Evolutionary conservation across 1,140 invertebrate species (phyloP).

Genomic region (Propsilocerus akamusi): DNA sequence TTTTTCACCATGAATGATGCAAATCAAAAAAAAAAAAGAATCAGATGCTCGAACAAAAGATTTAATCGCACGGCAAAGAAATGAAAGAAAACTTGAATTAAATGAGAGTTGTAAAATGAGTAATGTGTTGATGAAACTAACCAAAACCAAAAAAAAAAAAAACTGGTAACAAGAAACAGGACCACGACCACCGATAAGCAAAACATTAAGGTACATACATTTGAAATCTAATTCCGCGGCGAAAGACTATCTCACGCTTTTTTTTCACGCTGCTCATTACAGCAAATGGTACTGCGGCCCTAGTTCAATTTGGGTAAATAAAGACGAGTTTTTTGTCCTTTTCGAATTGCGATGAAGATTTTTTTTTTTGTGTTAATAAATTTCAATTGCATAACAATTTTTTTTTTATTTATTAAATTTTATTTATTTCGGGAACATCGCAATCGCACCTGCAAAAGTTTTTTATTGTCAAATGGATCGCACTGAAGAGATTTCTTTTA

Average conservation of each 20-base stretch:
- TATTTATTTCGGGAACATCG: background rate
- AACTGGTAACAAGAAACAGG: background rate
- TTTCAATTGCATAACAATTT: no score
- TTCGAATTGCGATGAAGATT: no score
- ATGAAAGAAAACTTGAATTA: background rate
- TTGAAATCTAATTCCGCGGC: background rate
- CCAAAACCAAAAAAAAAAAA: background rate
- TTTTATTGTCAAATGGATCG: background rate
- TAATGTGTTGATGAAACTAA: no score
- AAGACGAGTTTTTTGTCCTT: conserved; percentile 2
- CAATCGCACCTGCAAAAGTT: background rate
- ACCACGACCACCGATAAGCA: background rate
- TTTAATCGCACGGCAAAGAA: background rate
- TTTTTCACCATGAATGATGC: no score
- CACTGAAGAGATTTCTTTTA: no score
- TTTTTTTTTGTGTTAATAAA: no score
- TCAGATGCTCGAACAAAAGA: background rate
- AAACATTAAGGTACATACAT: background rate
- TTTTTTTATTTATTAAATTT: background rate
- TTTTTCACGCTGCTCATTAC: background rate
- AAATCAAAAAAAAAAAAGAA: no score
- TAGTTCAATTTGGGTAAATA: no score
- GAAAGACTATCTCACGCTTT: conserved; percentile 1
- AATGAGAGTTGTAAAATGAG: background rate
- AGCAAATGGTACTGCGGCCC: no score